Evolutionary conservation across 2,888 invertebrate species (phyloP).

Genomic region (Rhyacophila evoluta): DNA sequence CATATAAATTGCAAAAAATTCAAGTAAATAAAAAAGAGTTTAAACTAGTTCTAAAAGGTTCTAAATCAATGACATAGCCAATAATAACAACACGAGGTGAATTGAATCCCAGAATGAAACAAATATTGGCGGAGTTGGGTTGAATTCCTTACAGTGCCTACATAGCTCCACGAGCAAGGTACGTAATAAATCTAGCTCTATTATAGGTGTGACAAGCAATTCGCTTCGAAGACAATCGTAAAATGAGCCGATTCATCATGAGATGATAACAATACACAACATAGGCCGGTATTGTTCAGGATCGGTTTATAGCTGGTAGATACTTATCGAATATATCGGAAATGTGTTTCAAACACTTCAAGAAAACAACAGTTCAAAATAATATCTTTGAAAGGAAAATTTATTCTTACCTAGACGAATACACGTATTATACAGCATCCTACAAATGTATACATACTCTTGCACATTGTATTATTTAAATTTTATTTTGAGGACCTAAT

Average conservation of each 20-base stretch:
- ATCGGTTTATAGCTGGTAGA: neutral
- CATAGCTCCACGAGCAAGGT: neutral
- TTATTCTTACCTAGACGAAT: too few relatives aligned
- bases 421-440: too few relatives aligned
- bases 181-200: neutral
- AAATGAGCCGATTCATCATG: neutral
- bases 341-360: too few relatives aligned
- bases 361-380: too few relatives aligned
- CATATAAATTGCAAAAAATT: too few relatives aligned
- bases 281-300: neutral
- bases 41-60: too few relatives aligned
- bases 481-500: too few relatives aligned
- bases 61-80: neutral
- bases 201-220: neutral
- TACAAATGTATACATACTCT: too few relatives aligned
- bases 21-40: too few relatives aligned
- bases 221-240: neutral
- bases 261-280: neutral
- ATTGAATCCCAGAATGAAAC: neutral
- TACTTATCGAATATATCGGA: too few relatives aligned
- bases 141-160: neutral
- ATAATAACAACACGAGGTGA: neutral
- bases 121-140: neutral
- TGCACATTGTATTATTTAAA: too few relatives aligned
- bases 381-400: too few relatives aligned